Evolutionary conservation across 2,113 vertebrate species (phyloP), one percentile per base, ranked within the genome.

Genomic region (Leucoraja erinaceus): DNA sequence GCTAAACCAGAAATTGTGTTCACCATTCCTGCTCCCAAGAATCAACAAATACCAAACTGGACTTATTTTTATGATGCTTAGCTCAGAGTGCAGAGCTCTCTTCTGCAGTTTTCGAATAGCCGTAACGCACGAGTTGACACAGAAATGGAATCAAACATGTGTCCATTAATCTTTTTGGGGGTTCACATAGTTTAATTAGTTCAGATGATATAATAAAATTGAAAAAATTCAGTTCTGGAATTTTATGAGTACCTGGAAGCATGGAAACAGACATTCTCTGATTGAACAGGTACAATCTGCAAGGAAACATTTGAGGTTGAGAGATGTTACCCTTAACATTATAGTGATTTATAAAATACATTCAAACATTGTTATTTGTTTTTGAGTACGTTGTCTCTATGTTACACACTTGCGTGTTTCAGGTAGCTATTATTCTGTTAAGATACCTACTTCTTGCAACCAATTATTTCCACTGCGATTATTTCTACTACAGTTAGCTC

Each of bases 201-300:
- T 10, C 8, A 56, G 2, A 83, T 83, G 18, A 56, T 83, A 83
- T 83, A 11, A 25, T 28, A 28, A 56, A 79, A 72, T 38, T 25
- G 8, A 88, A 88, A 88, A 63, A 61, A 16, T 63, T n/a, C 54
- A 68, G 11, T 6, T 33, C 86, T 33, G n/a, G n/a, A 90, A 31
- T 68, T n/a, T 6, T 66, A 90, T 14, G 59, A 88, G 59, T 88
- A 22, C 25, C n/a, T 88, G 56, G 2, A 12, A 56, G 25, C 84
- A 88, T 88, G 84, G 81, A 63, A 66, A 88, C 56, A 88, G 16
- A 68, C 86, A 90, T 68, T 66, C 59, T 90, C 86, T 66, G 61
- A 33, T 25, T 90, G 61, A 68, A n/a, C 14, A 33, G 31, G 59
- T 11, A 88, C 84, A 88, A 88, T 66, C 5, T 18, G 4, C 0